Evolutionary conservation across 2,113 vertebrate genomes (phyloP), one percentile per base, ranked within the genome.

Genomic region (Numenius arquata): DNA sequence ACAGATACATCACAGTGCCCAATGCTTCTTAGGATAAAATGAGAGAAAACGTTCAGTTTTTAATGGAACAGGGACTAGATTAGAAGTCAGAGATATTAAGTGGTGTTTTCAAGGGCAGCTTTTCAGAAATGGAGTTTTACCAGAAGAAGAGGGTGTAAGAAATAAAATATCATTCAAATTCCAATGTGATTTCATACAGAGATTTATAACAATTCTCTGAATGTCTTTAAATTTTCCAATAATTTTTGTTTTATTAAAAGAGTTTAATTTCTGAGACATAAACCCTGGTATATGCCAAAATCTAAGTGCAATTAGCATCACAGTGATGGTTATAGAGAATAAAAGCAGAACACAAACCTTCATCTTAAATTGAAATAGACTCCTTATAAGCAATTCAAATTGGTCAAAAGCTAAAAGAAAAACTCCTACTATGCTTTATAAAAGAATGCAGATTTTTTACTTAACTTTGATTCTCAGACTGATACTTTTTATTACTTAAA

Each of bases 61-160:
- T 96, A 95, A 85, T 58, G 68, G 65, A 95, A 92, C 16, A 41
- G 41, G 72, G 72, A 78, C 74, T 92, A 88, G 75, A 88, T 88
- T 94, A 86, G 71, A 85, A 93, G 81, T 76, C 67, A 93, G 76
- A 95, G 73, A 88, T 90, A 91, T n/a, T 79, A 90, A 95, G 59
- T 93, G 30, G 68, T 52, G 67, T 3, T 92, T 97, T 94, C 91
- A 90, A 97, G 88, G 45, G 21, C 16, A 52, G 30, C 21, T 87
- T 89, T 97, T 95, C 47, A 91, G 68, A 96, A 96, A 80, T 65
- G 16, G 32, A 94, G 30, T 94, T 95, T 96, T 90, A 73, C 32
- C 41, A 50, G 56, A 91, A 66, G 53, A 93, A 86, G 18, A 85
- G 15, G 59, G 61, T 22, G 73, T 82, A 85, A 88, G 52, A 97